Evolutionary conservation across 2,888 invertebrate species (phyloP).

Genomic region (Zhengitettix transpicula): DNA sequence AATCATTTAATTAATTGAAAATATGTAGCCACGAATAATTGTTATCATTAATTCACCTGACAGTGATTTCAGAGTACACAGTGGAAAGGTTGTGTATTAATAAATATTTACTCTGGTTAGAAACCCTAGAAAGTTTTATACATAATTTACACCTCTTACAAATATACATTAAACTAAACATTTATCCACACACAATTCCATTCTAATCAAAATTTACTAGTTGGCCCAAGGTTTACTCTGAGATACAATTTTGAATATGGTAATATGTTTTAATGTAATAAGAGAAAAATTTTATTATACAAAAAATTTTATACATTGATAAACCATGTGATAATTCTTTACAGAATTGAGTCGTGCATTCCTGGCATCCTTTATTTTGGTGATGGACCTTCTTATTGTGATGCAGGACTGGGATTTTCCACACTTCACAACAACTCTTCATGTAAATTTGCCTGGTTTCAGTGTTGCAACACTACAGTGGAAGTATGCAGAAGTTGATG

Average conservation of each 20-base stretch:
- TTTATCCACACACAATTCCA: no score
- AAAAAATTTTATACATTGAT: not conserved
- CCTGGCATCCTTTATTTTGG: constrained; percentile 32
- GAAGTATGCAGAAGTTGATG: constrained; percentile 26
- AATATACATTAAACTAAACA: no score
- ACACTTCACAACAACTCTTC: constrained; percentile 30
- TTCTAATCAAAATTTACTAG: no score
- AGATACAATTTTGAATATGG: not conserved
- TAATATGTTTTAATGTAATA: not conserved
- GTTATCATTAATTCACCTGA: no score
- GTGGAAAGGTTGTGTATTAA: no score
- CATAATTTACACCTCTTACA: no score
- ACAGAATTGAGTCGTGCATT: constrained; percentile 29
- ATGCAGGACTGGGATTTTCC: constrained; percentile 38
- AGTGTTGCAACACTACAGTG: constrained; percentile 20
- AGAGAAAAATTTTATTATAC: not conserved
- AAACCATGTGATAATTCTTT: not conserved
- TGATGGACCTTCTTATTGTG: constrained; percentile 31
- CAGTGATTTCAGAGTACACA: no score
- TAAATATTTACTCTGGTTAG: no score
- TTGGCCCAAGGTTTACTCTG: no score
- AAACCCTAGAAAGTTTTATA: no score
- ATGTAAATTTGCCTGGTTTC: constrained; percentile 32
- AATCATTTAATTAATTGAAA: no score
- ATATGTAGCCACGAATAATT: no score